Evolutionary conservation across 2,797 vertebrate genomes (phyloP), one percentile per base, ranked within the genome.

Genomic region (Cryptoblepharus egeriae): DNA sequence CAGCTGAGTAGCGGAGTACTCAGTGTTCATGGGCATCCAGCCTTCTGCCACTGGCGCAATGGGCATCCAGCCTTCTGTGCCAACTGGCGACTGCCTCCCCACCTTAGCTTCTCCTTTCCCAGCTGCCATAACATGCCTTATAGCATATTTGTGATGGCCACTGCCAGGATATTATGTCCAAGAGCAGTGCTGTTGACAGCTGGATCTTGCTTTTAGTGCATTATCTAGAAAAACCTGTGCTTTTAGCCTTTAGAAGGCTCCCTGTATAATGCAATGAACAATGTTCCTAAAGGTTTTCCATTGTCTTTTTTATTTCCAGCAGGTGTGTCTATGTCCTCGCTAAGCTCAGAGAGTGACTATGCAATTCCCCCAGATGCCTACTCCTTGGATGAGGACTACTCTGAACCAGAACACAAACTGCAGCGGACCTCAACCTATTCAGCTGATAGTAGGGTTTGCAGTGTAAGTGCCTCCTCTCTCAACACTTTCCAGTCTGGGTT

Each of bases 341-440:
- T 99, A 92, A 98, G 98, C 94, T 99, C 98, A 0, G 98, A 99
- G 92, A 97, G 98, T 22, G 98, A 99, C 92, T 99, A 99, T 24
- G 98, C 98, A 87, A 97, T 99, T 79, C 98, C 98, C 35, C 98
- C 98, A 1, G 98, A 99, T 13, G 98, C 98, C 80, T 99, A 92
- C 88, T 98, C 97, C 3, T 90, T 98, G 94, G 97, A 98, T 94
- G 97, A 97, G 2, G 98, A 99, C 94, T 97, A 97, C 93, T 99
- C 97, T 1, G 98, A 99, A 89, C 98, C 98, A 1, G 98, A 99
- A 69, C 97, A 98, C 82, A 99, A 99, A 90, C 96, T 99, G 15
- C 97, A 98, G 90, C 93, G 98, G 12, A 99, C 98, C 22, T 99
- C 98, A 1, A 96, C 97, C 22, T 98, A 97, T 92, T 99, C 98